phyloP scores from a whole-genome alignment of 2,888 invertebrate species.

The Smittia aterrima region DNA sequence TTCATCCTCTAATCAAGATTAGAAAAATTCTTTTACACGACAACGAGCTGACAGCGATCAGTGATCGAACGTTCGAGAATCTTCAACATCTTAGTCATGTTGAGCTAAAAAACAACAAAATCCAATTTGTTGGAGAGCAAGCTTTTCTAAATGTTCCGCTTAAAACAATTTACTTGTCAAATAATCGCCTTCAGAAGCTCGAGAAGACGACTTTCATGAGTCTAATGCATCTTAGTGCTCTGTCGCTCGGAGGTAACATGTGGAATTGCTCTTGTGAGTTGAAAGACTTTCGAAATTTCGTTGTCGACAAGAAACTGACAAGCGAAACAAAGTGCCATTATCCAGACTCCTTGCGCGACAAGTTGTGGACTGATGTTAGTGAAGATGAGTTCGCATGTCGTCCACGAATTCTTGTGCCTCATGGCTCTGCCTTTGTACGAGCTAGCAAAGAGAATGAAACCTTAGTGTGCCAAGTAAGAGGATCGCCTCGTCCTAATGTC shows the following conservation, averaged over 20 bases:
- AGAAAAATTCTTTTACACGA: conserved; percentile 71
- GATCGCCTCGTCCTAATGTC: conserved; percentile 73
- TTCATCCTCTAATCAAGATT: conserved; percentile 67
- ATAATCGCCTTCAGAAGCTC: conserved; percentile 70
- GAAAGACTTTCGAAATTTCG: conserved; percentile 75
- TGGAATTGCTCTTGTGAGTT: conserved; percentile 88
- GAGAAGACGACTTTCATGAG: conserved; percentile 64
- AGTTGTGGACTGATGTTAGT: conserved; percentile 69
- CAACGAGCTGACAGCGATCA: conserved; percentile 71
- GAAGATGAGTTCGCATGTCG: conserved; percentile 78
- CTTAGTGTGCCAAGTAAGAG: conserved; percentile 70
- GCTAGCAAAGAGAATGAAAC: conserved; percentile 67
- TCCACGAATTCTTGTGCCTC: conserved; percentile 70
- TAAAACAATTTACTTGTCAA: conserved; percentile 66
- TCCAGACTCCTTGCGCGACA: conserved; percentile 66
- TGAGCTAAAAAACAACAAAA: conserved; percentile 71
- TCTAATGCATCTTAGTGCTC: conserved; percentile 66
- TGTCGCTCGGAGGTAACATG: conserved; percentile 76
- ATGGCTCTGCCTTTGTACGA: conserved; percentile 60
- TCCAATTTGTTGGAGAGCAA: conserved; percentile 66
- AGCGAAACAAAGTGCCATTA: conserved; percentile 70
- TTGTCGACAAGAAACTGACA: conserved; percentile 68
- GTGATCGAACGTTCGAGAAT: conserved; percentile 73
- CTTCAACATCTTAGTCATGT: conserved; percentile 72
- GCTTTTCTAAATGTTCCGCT: conserved; percentile 71